Evolutionary conservation across 2,113 vertebrate genomes (phyloP).

Genomic region (Sinocyclocheilus anophthalmus): DNA sequence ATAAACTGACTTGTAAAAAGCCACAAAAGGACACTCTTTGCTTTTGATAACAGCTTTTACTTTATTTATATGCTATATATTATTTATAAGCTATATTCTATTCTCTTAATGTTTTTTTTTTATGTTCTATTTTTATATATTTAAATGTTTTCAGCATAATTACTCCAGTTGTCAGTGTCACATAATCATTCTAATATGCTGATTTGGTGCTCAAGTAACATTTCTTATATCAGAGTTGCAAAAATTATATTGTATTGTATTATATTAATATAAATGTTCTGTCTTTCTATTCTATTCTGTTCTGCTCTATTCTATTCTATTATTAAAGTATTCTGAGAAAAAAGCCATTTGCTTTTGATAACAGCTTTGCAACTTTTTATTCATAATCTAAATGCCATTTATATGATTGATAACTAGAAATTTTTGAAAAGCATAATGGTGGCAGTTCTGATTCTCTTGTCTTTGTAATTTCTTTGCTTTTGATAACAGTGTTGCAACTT

Average conservation of each 20-base stretch:
- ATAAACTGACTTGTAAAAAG: no score
- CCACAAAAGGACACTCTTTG: no score
- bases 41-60: no score
- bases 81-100: no score
- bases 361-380: background rate
- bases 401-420: no score
- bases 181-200: background rate
- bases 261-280: background rate
- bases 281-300: background rate
- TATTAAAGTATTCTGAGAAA: background rate
- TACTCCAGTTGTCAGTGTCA: background rate
- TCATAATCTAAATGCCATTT: background rate
- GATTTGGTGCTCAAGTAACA: background rate
- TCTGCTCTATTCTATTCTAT: background rate
- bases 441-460: slow-evolving; percentile 35
- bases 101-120: no score
- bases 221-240: background rate
- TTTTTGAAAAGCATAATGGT: background rate
- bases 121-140: no score
- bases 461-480: slow-evolving; percentile 14
- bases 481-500: background rate
- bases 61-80: no score
- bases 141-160: background rate
- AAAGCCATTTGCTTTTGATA: background rate
- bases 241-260: background rate